Evolutionary conservation across 2,888 invertebrate genomes (phyloP).

Genomic region (Drosophila paracracens): DNA sequence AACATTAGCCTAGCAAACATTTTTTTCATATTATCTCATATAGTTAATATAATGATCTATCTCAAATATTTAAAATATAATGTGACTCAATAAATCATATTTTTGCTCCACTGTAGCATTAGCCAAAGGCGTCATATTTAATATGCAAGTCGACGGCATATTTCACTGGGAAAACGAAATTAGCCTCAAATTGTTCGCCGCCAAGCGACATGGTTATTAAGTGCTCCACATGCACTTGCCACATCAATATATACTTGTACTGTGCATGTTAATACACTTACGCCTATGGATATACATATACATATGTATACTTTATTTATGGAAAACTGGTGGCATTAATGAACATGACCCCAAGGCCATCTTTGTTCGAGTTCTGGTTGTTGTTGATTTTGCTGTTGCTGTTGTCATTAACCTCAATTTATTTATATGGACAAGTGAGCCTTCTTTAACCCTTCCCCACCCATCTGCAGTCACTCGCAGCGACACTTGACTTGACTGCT

Average conservation of each 20-base stretch:
- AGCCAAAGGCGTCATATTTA: slow-evolving; percentile 49
- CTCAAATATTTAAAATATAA: background rate
- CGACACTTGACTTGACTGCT: slow-evolving; percentile 54
- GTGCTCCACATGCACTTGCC: slow-evolving; percentile 52
- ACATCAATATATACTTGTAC: slow-evolving; percentile 13
- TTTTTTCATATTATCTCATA: background rate
- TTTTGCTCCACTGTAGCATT: slow-evolving; percentile 28
- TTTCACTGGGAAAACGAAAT: slow-evolving; percentile 73
- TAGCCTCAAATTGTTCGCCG: slow-evolving; percentile 73
- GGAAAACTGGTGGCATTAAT: slow-evolving; percentile 48
- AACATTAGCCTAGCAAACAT: too few relatives aligned
- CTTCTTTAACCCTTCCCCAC: background rate
- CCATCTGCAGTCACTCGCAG: slow-evolving; percentile 21
- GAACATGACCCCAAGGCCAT: slow-evolving; percentile 46
- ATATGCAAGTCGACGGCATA: slow-evolving; percentile 71
- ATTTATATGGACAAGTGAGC: slow-evolving; percentile 42
- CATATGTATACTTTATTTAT: slow-evolving; percentile 65
- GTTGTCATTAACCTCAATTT: slow-evolving; percentile 70
- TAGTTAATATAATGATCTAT: too few relatives aligned
- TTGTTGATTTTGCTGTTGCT: slow-evolving; percentile 9
- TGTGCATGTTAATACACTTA: slow-evolving; percentile 36
- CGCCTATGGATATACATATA: slow-evolving; percentile 5
- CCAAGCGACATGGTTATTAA: slow-evolving; percentile 68
- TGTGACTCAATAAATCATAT: background rate
- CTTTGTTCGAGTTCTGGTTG: slow-evolving; percentile 19